A percentile compares a stretch with the other conserved stretches of the same genome.
phyloP scores from a whole-genome alignment of 2,888 invertebrate genomes.

The Sinopyrophorus schimmeli region DNA sequence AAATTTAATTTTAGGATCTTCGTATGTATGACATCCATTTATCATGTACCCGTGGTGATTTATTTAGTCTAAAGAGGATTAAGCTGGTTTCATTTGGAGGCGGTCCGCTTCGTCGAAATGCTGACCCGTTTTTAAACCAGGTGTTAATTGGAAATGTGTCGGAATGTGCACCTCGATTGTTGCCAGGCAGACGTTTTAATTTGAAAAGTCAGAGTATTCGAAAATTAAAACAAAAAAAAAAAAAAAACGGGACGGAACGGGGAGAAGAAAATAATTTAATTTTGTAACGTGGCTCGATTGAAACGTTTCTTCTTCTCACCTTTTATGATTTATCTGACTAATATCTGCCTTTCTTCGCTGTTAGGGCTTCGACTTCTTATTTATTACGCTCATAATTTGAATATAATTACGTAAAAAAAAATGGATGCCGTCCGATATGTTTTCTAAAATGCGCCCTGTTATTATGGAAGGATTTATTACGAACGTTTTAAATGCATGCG shows the following conservation, averaged over 20 bases:
- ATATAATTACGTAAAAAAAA: slow-evolving; percentile 41
- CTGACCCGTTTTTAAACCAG: slow-evolving; percentile 38
- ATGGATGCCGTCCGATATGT: slow-evolving; percentile 36
- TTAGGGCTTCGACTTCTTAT: slow-evolving; percentile 27
- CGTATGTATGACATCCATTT: no score
- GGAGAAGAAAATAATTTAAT: slow-evolving; percentile 50
- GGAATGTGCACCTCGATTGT: slow-evolving; percentile 48
- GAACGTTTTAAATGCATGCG: slow-evolving; percentile 14
- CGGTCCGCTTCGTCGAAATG: slow-evolving; percentile 20
- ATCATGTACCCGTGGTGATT: not conserved
- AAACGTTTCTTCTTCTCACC: slow-evolving; percentile 49
- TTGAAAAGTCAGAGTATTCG: slow-evolving; percentile 46
- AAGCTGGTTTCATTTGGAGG: not conserved
- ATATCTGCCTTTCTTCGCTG: slow-evolving; percentile 28
- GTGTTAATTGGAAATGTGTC: slow-evolving; percentile 54
- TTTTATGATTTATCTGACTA: slow-evolving; percentile 45
- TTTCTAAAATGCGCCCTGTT: slow-evolving; percentile 31
- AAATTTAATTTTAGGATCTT: no score
- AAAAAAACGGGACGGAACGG: slow-evolving; percentile 24
- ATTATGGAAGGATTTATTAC: slow-evolving; percentile 36
- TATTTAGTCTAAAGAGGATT: not conserved
- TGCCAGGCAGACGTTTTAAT: slow-evolving; percentile 50
- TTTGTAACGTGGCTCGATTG: slow-evolving; percentile 48
- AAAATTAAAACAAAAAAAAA: slow-evolving; percentile 38
- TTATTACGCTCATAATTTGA: slow-evolving; percentile 39